A percentile compares a stretch with the other conserved stretches of the same genome.
Conservation (phyloP, 2,113 vertebrate genomes). For the Eurystomus gularis region DNA sequence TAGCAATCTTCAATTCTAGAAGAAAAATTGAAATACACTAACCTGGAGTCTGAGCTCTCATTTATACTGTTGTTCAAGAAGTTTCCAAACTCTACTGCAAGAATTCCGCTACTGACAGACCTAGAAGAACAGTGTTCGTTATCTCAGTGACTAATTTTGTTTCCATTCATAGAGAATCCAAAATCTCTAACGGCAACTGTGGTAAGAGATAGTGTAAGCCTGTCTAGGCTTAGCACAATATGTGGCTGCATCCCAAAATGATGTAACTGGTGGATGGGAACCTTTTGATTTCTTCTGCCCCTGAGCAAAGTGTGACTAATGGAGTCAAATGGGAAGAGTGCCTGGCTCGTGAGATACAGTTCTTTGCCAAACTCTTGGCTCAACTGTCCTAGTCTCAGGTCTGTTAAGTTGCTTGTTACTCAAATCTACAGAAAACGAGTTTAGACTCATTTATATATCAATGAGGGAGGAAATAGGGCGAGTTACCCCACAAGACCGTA, state of each 20-base stretch:
- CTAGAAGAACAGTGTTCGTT: constrained; percentile 62
- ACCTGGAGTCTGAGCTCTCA: constrained; percentile 80
- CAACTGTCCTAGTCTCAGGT: not conserved
- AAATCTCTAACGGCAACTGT: not conserved
- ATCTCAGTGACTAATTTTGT: not conserved
- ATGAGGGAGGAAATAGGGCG: not conserved
- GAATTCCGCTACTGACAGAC: constrained; percentile 77
- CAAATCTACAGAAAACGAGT: not conserved
- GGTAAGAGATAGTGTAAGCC: not conserved
- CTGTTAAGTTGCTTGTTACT: not conserved
- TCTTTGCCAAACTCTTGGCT: not conserved
- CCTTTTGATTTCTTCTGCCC: not conserved
- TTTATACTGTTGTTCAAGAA: constrained; percentile 78
- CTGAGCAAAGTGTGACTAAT: not conserved
- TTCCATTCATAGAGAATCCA: not conserved
- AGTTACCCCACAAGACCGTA: not conserved
- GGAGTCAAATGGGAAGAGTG: not conserved
- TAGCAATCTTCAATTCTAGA: not conserved
- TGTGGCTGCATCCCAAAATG: not conserved
- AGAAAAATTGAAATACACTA: constrained; percentile 49
- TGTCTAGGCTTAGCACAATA: not conserved
- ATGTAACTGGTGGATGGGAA: not conserved
- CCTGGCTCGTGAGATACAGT: not conserved
- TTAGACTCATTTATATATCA: not conserved
- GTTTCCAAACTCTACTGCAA: constrained; percentile 84